Conservation (phyloP, 2,888 invertebrate genomes). For the Pyralis farinalis region DNA sequence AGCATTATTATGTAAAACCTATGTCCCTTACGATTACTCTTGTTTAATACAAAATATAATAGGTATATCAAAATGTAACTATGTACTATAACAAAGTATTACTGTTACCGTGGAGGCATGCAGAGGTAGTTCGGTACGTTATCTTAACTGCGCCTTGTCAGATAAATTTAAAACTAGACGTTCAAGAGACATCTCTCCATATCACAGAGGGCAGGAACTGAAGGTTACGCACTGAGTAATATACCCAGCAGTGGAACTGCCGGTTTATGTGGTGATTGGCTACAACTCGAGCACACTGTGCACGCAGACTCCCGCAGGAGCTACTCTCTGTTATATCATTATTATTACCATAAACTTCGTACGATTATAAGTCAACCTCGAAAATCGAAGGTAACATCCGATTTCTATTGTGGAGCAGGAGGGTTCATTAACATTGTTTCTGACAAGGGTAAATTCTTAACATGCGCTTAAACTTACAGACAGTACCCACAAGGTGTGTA, state of each 20-base stretch:
- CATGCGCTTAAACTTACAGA: slow-evolving; percentile 20
- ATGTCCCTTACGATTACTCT: slow-evolving; percentile 44
- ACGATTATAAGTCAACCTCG: too few relatives aligned
- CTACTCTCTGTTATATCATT: too few relatives aligned
- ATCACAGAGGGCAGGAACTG: too few relatives aligned
- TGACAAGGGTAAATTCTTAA: slow-evolving; percentile 11
- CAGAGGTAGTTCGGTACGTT: slow-evolving; percentile 72
- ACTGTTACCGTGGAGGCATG: slow-evolving; percentile 67
- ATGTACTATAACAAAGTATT: slow-evolving; percentile 57
- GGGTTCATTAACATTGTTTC: slow-evolving; percentile 8
- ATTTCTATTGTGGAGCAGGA: too few relatives aligned
- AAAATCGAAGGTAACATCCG: too few relatives aligned
- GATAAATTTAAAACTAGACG: slow-evolving; percentile 17
- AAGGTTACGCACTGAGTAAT: too few relatives aligned
- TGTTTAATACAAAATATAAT: slow-evolving; percentile 60
- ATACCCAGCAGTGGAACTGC: too few relatives aligned
- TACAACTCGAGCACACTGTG: too few relatives aligned
- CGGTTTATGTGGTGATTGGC: too few relatives aligned
- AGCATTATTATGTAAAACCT: slow-evolving; percentile 39
- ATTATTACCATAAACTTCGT: too few relatives aligned
- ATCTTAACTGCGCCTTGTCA: slow-evolving; percentile 37
- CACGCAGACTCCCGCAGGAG: too few relatives aligned
- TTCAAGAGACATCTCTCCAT: too few relatives aligned
- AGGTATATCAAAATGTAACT: slow-evolving; percentile 45
- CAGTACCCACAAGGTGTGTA: slow-evolving; percentile 27